Evolutionary conservation across 2,888 invertebrate genomes (phyloP), one percentile per base, ranked within the genome.

Genomic region (Bembecia ichneumoniformis): DNA sequence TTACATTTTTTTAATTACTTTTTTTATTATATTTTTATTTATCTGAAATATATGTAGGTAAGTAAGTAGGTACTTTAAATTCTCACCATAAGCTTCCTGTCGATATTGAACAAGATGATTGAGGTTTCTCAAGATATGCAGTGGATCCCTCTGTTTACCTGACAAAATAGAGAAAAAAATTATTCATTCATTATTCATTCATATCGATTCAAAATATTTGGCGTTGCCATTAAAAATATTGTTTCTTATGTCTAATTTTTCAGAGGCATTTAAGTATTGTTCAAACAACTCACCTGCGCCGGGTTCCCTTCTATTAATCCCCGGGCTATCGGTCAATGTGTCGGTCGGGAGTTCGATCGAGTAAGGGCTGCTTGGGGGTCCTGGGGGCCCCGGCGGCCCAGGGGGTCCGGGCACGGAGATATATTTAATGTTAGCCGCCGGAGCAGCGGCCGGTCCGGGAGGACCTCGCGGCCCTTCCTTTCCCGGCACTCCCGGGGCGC

Each of bases 361-460:
- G 49, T 62, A 70, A n/a, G 14, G n/a, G 15, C 16, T 15, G 16
- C 16, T 16, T 4, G 44, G 44, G 9, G 46, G 46, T 34, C 46
- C 46, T 28, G 46, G 46, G 45, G 64, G 60, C 3, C 59, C 68
- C 7, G 75, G 66, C 0, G 91, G 90, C 3, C 92, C 93, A 1
- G 92, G 91, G 0, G 92, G 90, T 1, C 95, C 95, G 0, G 94
- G 92, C 43, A 93, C 91, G 7, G 94, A 91, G 56, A 93, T 87
- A 73, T 92, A 94, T 61, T 91, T 89, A 49, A 89, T 82, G 51
- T 78, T 82, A 35, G 89, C 84, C 56, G 89, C 79, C 1, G 81
- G 71, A 9, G 68, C 54, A n/a, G 89, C 89, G 0, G 91, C 86
- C 0, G 89, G 87, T 14, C 93, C 93, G 1, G 93, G 90, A 0